Percentiles rank a stretch among this genome's conserved stretches.
phyloP scores from a whole-genome alignment of 1,140 invertebrate genomes.

The Drosophila bocki region DNA sequence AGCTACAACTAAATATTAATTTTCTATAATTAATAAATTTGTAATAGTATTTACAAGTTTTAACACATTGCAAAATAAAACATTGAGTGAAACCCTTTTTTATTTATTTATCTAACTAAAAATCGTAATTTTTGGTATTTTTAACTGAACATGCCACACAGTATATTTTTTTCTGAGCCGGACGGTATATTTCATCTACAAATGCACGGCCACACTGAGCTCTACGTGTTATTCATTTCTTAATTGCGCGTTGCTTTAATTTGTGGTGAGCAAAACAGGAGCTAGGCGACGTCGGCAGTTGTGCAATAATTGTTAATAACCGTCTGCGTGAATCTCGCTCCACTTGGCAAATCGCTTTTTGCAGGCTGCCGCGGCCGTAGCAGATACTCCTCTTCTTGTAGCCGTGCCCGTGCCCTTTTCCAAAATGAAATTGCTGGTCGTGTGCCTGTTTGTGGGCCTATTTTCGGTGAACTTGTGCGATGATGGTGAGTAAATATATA shows the following conservation, averaged over 20 bases:
- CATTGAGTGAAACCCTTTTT: too few species aligned
- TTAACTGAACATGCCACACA: not conserved
- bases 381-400: conserved; percentile 30
- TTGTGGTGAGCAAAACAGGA: conserved; percentile 48
- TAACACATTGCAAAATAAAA: too few species aligned
- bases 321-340: conserved; percentile 9
- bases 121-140: not conserved
- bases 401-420: conserved; percentile 6
- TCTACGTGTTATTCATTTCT: conserved; percentile 69
- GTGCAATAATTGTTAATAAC: conserved; percentile 39
- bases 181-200: not conserved
- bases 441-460: conserved; percentile 71
- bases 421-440: conserved; percentile 71
- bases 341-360: conserved; percentile 10
- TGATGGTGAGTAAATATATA: conserved; percentile 55
- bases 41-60: too few species aligned
- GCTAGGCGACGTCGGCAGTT: conserved; percentile 29
- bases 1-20: too few species aligned
- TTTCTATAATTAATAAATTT: too few species aligned
- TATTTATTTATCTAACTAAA: too few species aligned
- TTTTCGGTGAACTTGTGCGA: conserved; percentile 57
- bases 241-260: conserved; percentile 74
- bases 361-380: conserved; percentile 24
- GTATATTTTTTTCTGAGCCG: not conserved
- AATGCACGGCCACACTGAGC: not conserved